Conservation (phyloP, 1,140 invertebrate species). For the Euura lappo region DNA sequence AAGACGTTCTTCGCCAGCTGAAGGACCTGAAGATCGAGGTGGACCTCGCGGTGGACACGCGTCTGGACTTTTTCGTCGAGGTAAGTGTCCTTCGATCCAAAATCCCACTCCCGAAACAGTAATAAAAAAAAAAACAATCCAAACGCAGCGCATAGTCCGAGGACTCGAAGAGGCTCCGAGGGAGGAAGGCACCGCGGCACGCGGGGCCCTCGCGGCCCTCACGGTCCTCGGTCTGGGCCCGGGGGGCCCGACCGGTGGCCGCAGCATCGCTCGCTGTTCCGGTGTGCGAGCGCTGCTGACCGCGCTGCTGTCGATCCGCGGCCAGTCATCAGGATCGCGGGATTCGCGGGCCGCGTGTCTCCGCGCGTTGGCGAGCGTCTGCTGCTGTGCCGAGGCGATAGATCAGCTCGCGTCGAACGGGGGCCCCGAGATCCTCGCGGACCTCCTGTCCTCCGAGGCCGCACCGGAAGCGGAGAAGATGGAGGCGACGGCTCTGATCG, state of each 20-base stretch:
- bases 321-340: conserved; percentile 14
- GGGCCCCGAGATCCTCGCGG: conserved; percentile 68
- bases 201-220: conserved; percentile 56
- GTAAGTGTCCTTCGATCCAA: conserved; percentile 29
- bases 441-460: conserved; percentile 57
- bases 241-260: conserved; percentile 67
- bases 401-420: conserved; percentile 68
- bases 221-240: conserved; percentile 58
- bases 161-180: conserved; percentile 47
- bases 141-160: conserved; percentile 46
- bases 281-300: conserved; percentile 67
- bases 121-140: not conserved
- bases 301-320: conserved; percentile 34
- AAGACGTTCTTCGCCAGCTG: conserved; percentile 40
- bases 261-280: conserved; percentile 66
- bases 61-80: conserved; percentile 55
- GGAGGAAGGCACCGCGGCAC: conserved; percentile 41
- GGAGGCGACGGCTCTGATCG: conserved; percentile 74
- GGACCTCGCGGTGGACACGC: conserved; percentile 41
- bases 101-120: not conserved
- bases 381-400: conserved; percentile 69
- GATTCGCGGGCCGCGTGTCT: conserved; percentile 64
- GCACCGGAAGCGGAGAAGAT: conserved; percentile 60
- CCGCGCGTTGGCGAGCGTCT: conserved; percentile 70
- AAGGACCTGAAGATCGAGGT: conserved; percentile 41